Percentiles rank a stretch among this genome's conserved stretches.
phyloP scores from a whole-genome alignment of 2,113 vertebrate genomes.

The Sylvia atricapilla region DNA sequence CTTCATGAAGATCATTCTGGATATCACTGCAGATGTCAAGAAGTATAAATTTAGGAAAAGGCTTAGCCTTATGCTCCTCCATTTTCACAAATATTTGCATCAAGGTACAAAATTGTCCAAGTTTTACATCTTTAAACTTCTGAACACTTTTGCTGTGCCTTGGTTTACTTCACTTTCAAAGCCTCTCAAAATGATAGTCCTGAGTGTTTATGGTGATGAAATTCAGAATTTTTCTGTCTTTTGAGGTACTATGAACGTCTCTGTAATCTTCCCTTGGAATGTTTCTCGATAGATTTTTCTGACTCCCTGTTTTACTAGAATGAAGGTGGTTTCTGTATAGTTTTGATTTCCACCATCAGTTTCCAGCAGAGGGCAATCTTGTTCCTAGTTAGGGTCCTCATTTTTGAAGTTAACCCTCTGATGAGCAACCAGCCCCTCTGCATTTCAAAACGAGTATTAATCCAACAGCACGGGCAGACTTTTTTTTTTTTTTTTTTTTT shows the following conservation, averaged over 20 bases:
- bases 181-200: neutral
- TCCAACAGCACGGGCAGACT: neutral
- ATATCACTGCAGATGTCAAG: neutral
- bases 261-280: neutral
- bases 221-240: neutral
- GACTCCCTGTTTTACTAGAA: neutral
- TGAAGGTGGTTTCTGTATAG: neutral
- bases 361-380: conserved; percentile 66
- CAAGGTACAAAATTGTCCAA: neutral
- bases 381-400: neutral
- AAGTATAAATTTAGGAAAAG: neutral
- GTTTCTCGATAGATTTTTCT: neutral
- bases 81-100: neutral
- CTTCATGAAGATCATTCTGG: neutral
- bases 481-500: neutral
- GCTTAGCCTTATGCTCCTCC: neutral
- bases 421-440: neutral
- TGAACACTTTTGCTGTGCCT: neutral
- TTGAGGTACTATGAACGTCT: neutral
- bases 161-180: neutral
- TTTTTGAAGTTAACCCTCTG: neutral
- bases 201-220: neutral
- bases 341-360: neutral
- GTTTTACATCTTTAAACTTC: neutral
- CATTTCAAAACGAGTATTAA: neutral